phyloP scores from a whole-genome alignment of 2,888 invertebrate species.

The Odontocolon sp. region DNA sequence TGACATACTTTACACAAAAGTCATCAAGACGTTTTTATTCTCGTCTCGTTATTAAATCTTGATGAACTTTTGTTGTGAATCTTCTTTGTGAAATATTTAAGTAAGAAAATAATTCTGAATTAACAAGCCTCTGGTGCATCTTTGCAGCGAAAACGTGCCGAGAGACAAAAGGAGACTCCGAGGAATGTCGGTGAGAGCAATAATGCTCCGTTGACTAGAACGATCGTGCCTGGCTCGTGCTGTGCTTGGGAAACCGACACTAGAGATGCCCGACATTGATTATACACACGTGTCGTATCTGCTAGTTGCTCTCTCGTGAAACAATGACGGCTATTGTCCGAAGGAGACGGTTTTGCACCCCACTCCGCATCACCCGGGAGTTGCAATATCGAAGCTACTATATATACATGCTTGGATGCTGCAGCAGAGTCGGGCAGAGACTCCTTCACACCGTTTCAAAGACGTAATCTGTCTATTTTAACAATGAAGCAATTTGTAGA shows the following conservation, averaged over 20 bases:
- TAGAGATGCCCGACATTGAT: conserved; percentile 78
- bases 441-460: not conserved
- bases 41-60: no score
- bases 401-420: not conserved
- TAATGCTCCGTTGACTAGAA: conserved; percentile 18
- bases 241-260: conserved; percentile 61
- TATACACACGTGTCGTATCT: conserved; percentile 75
- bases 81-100: not conserved
- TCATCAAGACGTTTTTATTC: no score
- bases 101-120: not conserved
- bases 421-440: not conserved
- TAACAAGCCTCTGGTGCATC: not conserved
- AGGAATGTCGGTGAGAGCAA: conserved; percentile 30
- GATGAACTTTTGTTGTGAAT: no score
- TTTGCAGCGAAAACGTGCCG: conserved; percentile 37
- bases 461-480: not conserved
- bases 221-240: conserved; percentile 37
- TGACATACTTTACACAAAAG: no score
- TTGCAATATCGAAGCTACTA: conserved; percentile 4
- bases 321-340: conserved; percentile 68
- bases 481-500: no score
- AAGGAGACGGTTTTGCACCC: conserved; percentile 16
- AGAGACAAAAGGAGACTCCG: conserved; percentile 25
- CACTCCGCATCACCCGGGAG: not conserved
- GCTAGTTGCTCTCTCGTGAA: conserved; percentile 56